Base-by-base conservation (phyloP, 2,797 vertebrate genomes). In the Enteromius radiatus region DNA sequence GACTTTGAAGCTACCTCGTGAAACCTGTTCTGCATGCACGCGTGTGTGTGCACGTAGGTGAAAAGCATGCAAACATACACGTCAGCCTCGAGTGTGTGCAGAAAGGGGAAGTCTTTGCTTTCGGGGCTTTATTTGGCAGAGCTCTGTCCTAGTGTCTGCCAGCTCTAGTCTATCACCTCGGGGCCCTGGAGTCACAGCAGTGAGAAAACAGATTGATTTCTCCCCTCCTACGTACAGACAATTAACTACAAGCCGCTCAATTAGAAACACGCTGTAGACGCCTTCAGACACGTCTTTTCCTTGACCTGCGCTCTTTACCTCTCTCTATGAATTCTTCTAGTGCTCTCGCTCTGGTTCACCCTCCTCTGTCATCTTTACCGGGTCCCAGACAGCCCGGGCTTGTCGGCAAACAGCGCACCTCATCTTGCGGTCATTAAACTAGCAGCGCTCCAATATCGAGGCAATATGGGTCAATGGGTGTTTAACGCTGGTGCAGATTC, bases 131-230 rank as follows among this genome's bases (percentile, higher is more conserved):
- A 41, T 79, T 88, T 89, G 89, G 86, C 87, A 88, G 75, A 0
- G 84, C 78, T 82, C 76, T 52, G 83, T 87, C 38, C 75, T 68
- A 79, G 82, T 84, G 88, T 92, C 89, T 93, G 93, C 92, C 93
- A 93, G 91, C 91, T 91, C 88, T 88, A 90, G 89, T 91, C 93
- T 91, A 87, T 93, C 93, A 92, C 91, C 92, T 91, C 89, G 78
- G 91, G 93, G 92, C 92, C 91, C 91, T 89, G 90, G 92, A 95
- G 93, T 93, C 93, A 94, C 86, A 90, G 92, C 92, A 93, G 93
- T 92, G 91, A 91, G 92, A 93, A 93, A 94, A 94, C 93, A 94
- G 94, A 94, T 95, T 95, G 94, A 95, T 95, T 94, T 93, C 92
- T 93, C 90, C 91, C 92, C 93, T 92, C 93, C 94, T 90, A 94